Evolutionary conservation across 2,888 invertebrate species (phyloP), one percentile per base, ranked within the genome.

Genomic region (Xanthorhoe designata): DNA sequence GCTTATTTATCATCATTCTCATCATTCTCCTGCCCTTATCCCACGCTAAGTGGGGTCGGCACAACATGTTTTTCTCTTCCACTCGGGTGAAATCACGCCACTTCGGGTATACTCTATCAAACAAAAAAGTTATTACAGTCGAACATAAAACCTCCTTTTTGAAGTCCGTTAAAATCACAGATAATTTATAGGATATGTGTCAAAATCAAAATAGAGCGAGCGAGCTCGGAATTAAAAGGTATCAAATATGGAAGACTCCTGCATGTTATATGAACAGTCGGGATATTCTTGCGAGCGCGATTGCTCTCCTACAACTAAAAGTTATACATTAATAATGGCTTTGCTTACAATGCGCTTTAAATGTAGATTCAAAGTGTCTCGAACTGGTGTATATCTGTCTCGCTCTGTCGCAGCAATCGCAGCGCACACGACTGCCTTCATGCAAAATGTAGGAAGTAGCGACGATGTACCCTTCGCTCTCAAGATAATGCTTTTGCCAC

Each of bases 301-400:
- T 82, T 84, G 84, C 89, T 88, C 87, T 86, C 88, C 86, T 86
- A 90, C 89, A 91, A 91, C 92, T 92, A 91, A 92, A 92, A 90
- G 88, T 89, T 90, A 87, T 92, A 90, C 92, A 92, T 93, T 92
- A 92, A 90, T 92, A 93, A 93, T 92, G 87, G 86, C 84, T 87
- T 91, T 92, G 92, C 91, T 93, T 92, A 92, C 92, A 91, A 92
- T 92, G 92, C 90, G 91, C 92, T 93, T 92, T 92, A 93, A 92
- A 92, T 92, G 92, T 93, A 91, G 91, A 91, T 91, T 87, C 87
- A 84, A 79, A 83, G 84, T 73, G 81, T 88, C 89, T 77, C 83
- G 75, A 80, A 87, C 83, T 69, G 75, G 69, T 15, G 5, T 17
- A 17, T 15, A 47, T 47, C 77, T 51, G 59, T 71, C 87, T 82